Conservation (phyloP, 2,113 vertebrate genomes). For the Entelurus aequoreus region DNA sequence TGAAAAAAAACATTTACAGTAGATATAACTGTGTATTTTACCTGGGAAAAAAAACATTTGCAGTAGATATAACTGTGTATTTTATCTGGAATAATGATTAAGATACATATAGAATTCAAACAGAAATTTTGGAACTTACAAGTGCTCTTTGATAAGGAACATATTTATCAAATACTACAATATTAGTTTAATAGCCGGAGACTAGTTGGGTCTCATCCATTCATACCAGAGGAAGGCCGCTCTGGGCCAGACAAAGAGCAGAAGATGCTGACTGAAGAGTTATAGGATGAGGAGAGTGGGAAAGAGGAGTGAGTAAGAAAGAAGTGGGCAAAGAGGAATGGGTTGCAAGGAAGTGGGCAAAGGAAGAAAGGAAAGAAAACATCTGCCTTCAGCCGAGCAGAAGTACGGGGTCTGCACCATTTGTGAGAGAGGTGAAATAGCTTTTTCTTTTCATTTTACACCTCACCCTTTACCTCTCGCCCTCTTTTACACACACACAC, state of each 20-base stretch:
- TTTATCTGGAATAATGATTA: not conserved
- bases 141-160: conserved; percentile 89
- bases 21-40: too few species aligned
- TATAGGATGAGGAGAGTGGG: conserved; percentile 37
- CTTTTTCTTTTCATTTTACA: conserved; percentile 81
- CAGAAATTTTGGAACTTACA: conserved; percentile 75
- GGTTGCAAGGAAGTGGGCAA: conserved; percentile 40
- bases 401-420: conserved; percentile 60
- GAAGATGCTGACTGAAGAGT: conserved; percentile 46
- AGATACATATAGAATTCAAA: conserved; percentile 40
- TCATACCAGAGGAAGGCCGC: conserved; percentile 52
- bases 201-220: conserved; percentile 65
- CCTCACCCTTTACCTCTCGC: conserved; percentile 68
- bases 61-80: not conserved
- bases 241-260: conserved; percentile 57
- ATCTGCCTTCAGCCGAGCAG: conserved; percentile 64
- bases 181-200: conserved; percentile 83
- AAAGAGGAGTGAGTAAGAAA: conserved; percentile 38
- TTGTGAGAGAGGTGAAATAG: conserved; percentile 79
- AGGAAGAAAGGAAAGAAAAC: conserved; percentile 56
- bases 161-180: conserved; percentile 96
- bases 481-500: conserved; percentile 42
- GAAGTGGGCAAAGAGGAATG: conserved; percentile 34
- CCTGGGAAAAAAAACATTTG: not conserved
- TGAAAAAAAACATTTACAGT: too few species aligned